These are phyloP conservation scores for Drosophila sturtevanti DNA, from an alignment of 1,140 invertebrate genomes.

Conservation along the genomic window DNA sequence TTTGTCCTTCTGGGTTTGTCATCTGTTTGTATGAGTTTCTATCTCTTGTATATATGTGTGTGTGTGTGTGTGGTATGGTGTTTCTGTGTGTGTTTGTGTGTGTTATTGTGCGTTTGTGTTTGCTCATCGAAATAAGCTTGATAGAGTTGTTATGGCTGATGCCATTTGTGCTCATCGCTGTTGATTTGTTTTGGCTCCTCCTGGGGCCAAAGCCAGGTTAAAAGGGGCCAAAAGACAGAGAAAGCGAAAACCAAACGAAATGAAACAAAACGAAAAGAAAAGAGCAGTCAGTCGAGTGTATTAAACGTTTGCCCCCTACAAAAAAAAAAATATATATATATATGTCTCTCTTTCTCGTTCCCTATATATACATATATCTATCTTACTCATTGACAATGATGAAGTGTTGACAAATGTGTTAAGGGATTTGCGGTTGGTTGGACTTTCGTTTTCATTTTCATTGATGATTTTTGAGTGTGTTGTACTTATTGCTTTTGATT, in stretches of 20 bases:
- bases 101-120: conserved; percentile 43
- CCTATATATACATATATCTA: neutral
- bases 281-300: conserved; percentile 62
- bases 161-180: conserved; percentile 75
- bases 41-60: conserved; percentile 2
- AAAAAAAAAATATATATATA: conserved; percentile 15
- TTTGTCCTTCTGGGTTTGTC: conserved; percentile 33
- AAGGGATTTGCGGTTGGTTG: conserved; percentile 78
- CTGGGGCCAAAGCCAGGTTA: conserved; percentile 34
- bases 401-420: conserved; percentile 82
- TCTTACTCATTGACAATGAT: conserved; percentile 65
- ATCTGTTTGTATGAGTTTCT: conserved; percentile 1
- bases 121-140: conserved; percentile 78
- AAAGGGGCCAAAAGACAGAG: conserved; percentile 34
- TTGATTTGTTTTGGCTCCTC: conserved; percentile 73
- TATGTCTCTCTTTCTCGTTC: neutral
- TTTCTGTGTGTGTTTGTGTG: conserved; percentile 24
- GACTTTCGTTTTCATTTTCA: conserved; percentile 42
- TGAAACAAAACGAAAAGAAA: neutral
- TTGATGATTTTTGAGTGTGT: conserved; percentile 59
- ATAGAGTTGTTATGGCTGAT: conserved; percentile 76
- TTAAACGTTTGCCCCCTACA: conserved; percentile 65
- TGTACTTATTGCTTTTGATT: conserved; percentile 59
- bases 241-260: neutral
- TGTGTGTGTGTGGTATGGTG: neutral